Base-by-base conservation (phyloP, 2,797 vertebrate genomes). In the Aselliscus stoliczkanus region DNA sequence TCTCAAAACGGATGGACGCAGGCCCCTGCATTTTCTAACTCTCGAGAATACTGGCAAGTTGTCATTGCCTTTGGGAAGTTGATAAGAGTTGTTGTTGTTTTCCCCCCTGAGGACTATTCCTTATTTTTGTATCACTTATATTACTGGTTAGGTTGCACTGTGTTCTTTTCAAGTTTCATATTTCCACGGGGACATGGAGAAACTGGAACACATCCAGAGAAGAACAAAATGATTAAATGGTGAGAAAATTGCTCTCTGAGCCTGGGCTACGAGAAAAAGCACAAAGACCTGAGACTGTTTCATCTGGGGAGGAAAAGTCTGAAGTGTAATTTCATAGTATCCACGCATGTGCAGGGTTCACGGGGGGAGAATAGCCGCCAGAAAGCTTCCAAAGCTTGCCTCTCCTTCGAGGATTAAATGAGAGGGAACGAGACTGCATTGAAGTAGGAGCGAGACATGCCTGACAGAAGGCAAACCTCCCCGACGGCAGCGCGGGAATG, bases 201-300 rank as follows among this genome's bases (percentile, higher is more conserved):
- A 96, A 97, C 52, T 79, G 83, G 88, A 96, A 94, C 65, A 80
- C 27, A 90, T n/a, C 70, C 91, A 92, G n/a, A 87, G 72, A 84
- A 50, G 25, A 96, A 84, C 50, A 91, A 91, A 86, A 83, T 90
- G 85, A 94, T 44, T 77, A 70, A 88, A 84, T 39, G 58, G 87
- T 50, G 81, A 70, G 82, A 88, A 92, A 97, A 90, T 3, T 88
- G 65, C 70, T 83, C 44, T 64, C 29, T 69, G 87, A 7, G 34
- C 65, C 18, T 56, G 18, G 47, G 69, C 62, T 81, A 31, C 7
- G 67, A 93, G 93, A 77, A 95, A 89, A 89, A 62, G n/a, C 65
- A 47, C 25, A 31, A 93, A 79, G 65, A 84, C 62, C 37, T 29
- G 56, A 90, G 93, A 75, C 31, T 39, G 87, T 88, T 86, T 65